phyloP scores from a whole-genome alignment of 2,113 vertebrate species.

The Pelvicachromis taeniatus region DNA sequence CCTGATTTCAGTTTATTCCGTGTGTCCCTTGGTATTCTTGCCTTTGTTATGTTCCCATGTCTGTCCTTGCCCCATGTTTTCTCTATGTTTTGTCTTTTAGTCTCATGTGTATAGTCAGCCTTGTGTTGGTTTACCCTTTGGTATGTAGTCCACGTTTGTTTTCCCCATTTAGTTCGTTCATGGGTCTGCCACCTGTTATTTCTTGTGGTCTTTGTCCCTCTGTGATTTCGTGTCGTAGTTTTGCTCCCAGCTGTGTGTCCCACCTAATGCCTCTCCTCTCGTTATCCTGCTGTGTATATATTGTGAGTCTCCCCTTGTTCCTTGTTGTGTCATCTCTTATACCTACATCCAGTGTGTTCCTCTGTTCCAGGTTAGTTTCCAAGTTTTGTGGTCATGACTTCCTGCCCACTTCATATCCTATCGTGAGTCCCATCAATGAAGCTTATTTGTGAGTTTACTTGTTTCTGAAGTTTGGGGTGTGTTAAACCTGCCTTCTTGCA shows the following conservation, averaged over 20 bases:
- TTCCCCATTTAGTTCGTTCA: background rate
- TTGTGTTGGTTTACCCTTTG: background rate
- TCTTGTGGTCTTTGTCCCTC: background rate
- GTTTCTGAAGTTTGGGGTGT: background rate
- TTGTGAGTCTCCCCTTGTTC: background rate
- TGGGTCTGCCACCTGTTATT: background rate
- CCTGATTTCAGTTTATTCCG: background rate
- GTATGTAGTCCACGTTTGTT: background rate
- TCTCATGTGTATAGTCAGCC: background rate
- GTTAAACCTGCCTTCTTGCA: background rate
- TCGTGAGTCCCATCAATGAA: background rate
- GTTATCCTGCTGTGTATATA: background rate
- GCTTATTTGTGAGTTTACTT: background rate
- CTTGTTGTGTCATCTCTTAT: background rate
- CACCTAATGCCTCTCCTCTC: background rate
- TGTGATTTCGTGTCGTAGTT: background rate
- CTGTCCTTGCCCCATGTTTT: background rate
- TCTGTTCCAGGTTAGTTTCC: background rate
- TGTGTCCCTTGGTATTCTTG: background rate
- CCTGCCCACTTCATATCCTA: background rate
- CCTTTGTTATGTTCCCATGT: background rate
- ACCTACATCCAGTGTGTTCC: no score
- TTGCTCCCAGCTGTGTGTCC: background rate
- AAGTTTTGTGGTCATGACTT: background rate
- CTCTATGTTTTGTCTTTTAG: background rate